phyloP scores from a whole-genome alignment of 1,140 invertebrate genomes.

The Drosophila triauraria region DNA sequence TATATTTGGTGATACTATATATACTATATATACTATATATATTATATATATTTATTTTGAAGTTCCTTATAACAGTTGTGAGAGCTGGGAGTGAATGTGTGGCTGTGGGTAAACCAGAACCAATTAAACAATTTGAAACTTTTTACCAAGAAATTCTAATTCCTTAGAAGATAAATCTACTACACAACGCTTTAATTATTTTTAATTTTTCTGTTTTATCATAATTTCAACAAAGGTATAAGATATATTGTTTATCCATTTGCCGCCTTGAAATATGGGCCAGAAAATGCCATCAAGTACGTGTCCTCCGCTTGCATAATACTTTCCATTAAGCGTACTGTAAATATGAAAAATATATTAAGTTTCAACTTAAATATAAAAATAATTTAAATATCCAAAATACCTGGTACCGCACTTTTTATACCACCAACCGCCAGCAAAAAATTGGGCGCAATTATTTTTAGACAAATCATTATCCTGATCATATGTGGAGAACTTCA shows the following conservation, averaged over 20 bases:
- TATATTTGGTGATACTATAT: no score
- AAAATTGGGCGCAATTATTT: background rate
- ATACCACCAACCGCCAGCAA: background rate
- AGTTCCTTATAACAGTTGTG: no score
- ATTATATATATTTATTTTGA: no score
- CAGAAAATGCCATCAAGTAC: background rate
- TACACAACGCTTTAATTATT: no score
- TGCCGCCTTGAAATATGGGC: background rate
- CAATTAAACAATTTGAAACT: constrained; percentile 6
- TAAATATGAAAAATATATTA: background rate
- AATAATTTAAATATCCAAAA: background rate
- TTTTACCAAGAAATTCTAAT: no score
- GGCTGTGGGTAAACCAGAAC: constrained; percentile 48
- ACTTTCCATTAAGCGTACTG: background rate
- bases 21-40: no score
- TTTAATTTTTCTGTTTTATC: background rate
- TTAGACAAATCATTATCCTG: background rate
- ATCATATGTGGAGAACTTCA: background rate
- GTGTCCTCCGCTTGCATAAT: background rate
- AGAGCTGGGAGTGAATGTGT: constrained; percentile 29
- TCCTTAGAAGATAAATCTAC: no score
- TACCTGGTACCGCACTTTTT: background rate
- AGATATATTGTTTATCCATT: background rate
- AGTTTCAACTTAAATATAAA: no score
- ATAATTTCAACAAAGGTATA: background rate